phyloP scores from a whole-genome alignment of 2,113 vertebrate genomes.

The Procavia capensis region DNA sequence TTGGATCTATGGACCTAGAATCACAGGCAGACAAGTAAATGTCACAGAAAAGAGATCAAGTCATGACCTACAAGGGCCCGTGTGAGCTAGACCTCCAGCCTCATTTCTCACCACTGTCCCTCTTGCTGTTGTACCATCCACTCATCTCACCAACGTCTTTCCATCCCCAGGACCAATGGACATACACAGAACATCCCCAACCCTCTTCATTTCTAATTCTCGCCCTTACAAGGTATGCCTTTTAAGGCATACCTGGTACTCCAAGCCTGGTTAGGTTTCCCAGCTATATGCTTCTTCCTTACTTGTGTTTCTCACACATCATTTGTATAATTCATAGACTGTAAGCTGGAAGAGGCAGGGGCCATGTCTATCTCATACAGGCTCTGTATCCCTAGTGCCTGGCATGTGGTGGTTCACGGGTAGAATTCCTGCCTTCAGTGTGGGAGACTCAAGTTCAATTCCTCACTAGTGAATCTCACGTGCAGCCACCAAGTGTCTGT shows the following conservation, averaged over 20 bases:
- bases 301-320: background rate
- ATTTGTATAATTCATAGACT: background rate
- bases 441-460: background rate
- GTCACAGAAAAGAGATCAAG: accelerated
- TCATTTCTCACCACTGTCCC: background rate
- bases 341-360: background rate
- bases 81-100: background rate
- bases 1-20: constrained; percentile 95
- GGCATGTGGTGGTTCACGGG: background rate
- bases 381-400: background rate
- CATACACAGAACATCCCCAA: accelerated
- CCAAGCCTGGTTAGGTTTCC: background rate
- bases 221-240: background rate
- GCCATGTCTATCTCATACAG: background rate
- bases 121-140: background rate
- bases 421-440: background rate
- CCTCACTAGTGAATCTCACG: background rate
- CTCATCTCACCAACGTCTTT: background rate
- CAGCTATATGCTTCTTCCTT: background rate
- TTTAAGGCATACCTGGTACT: background rate
- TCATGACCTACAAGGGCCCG: background rate
- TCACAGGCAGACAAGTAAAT: background rate
- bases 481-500: background rate
- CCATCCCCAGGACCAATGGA: background rate
- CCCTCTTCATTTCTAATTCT: background rate